Base-by-base conservation (phyloP, 1,140 invertebrate species). In the Hyles euphorbiae region DNA sequence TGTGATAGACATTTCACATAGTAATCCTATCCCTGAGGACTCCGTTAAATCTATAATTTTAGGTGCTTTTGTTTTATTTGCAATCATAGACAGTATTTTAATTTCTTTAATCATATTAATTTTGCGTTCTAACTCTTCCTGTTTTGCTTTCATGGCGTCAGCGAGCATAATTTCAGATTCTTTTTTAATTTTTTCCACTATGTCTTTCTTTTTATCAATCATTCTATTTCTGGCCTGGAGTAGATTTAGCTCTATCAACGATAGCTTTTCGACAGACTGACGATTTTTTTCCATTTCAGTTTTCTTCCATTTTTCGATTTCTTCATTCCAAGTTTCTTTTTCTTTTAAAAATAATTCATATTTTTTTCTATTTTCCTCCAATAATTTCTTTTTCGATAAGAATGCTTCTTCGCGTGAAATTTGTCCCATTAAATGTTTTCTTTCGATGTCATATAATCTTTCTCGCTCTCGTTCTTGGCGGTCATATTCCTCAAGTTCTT, bases 1-100 rank as follows among this genome's bases (percentile, higher is more conserved):
- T 11, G 84, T 89, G 46, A 91, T 86, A 3, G 91, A 91, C 91
- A 92, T 92, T 83, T 92, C 91, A 74, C 90, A 90, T 51, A 92
- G 65, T 22, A 91, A 80, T 8, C 91, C 91, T 9, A 91, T 57
- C 43, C 90, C 90, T 11, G 87, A 76, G 47, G 85, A 84, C 78
- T 91, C 90, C 6, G 90, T 91, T 9, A 89, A 81, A 74, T 92
- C 90, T 60, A 91, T 89, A 51, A 90, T 83, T 81, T 89, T 89
- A 8, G 82, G 77, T 34, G 78, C 58, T 71, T 67, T 86, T 11
- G 82, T 71, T 61, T 78, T 81, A 56, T 76, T 87, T 11, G 86
- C 80, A 34, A 89, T 80, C 56, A 80, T 74, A 51, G 89, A 70
- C 44, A 92, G 60, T n/a, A 89, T 80, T 78, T 89, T 91, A 6